Base-by-base conservation (phyloP, 2,113 vertebrate species). In the Gambusia holbrooki region DNA sequence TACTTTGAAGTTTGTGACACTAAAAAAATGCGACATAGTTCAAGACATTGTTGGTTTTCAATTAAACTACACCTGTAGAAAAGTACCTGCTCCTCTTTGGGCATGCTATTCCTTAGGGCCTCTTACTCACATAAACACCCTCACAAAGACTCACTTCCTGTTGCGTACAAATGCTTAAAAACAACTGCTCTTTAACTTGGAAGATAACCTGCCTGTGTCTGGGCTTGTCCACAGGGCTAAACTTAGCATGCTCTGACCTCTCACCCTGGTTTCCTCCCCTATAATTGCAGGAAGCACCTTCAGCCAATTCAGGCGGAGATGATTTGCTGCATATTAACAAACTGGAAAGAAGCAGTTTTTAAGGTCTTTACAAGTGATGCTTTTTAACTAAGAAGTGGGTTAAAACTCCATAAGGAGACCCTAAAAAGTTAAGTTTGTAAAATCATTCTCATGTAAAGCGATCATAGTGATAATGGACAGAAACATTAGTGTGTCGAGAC, bases 231-330 rank as follows among this genome's bases (percentile, higher is more conserved):
- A 72, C 35, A 27, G 66, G 70, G 84, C 88, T 89, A 89, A 88
- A 89, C 83, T 89, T 83, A 87, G 91, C 85, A 88, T 88, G 70
- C 77, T 84, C 78, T 51, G 40, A 92, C 89, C 82, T 79, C 27
- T 90, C 76, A 90, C 84, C 87, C 62, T 65, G 25, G 74, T 79
- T 91, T 93, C 90, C 89, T 88, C 58, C 75, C 33, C 78, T 71
- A 74, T 89, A 90, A 93, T 88, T 87, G 78, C 90, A 91, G 90
- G 88, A 92, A 90, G 81, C 67, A 22, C 78, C 69, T 54, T 25
- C 58, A 48, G 84, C 91, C 90, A 92, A 90, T 90, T 73, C 78
- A 70, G 70, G 72, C 45, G 22, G 22, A 88, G 76, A 82, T 66
- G 67, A 80, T 79, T 58, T 63, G 58, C 71, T 28, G 54, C 85